Evolutionary conservation across 2,888 invertebrate species (phyloP), one percentile per base, ranked within the genome.

Genomic region (Cosmopolites sordidus): DNA sequence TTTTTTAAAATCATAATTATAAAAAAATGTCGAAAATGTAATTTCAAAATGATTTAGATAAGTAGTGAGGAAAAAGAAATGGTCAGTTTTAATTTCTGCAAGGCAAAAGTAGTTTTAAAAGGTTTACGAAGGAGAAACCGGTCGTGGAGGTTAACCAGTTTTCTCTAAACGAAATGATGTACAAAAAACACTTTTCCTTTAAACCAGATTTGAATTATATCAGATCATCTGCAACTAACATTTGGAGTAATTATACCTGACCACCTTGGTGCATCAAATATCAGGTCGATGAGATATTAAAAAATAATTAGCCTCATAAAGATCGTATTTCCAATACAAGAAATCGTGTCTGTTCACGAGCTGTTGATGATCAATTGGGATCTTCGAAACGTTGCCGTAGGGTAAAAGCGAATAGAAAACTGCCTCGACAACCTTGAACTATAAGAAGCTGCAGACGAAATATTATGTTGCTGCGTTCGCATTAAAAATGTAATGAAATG

Each of bases 351-450:
- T n/a, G n/a, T 33, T 33, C 33, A 4, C 33, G 33, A 33, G 11
- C 4, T 11, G 11, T 9, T 33, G 11, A 33, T 12, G n/a, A 33
- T 33, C 33, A 33, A 33, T 33, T 33, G 12, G 33, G 33, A 33
- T 33, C 33, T 33, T 33, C 33, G 12, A 12, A 33, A 33, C 4
- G 11, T n/a, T 3, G 33, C 33, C 33, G 12, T 2, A 2, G 33
- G 33, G n/a, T n/a, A 11, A 12, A 33, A 11, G 33, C 3, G 33
- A 33, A 33, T 33, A 33, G 33, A 33, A 33, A 33, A 33, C n/a
- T n/a, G 33, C 33, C 33, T 33, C 33, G 33, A 2, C 33, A 33
- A n/a, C 33, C 33, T 33, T 33, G 33, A 33, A 33, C 33, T 33
- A 33, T 33, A 9, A 12, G n/a, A 33, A 9, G 12, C n/a, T 33